Percentiles rank a stretch among this genome's conserved stretches.
Conservation (phyloP, 2,113 vertebrate species). For the Vidua macroura region DNA sequence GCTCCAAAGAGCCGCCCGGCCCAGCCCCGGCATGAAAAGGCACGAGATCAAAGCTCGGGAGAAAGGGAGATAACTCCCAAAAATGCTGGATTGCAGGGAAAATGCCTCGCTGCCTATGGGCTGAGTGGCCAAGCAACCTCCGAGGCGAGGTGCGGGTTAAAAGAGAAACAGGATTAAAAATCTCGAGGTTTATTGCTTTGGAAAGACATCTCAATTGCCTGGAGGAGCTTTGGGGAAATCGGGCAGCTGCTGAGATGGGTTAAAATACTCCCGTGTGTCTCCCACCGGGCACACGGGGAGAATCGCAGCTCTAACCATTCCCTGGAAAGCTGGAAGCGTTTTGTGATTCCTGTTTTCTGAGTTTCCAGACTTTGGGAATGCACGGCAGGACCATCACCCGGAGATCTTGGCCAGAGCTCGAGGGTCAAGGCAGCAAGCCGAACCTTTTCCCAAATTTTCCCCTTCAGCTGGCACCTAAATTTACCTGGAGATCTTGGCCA, state of each 20-base stretch:
- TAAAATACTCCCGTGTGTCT: not conserved
- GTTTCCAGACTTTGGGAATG: not conserved
- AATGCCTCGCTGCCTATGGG: not conserved
- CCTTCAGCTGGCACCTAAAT: not conserved
- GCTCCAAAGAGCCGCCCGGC: not conserved
- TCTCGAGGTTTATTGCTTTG: not conserved
- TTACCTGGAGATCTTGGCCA: no score
- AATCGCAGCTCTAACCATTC: not conserved
- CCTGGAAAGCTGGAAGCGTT: not conserved
- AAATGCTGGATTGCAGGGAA: not conserved
- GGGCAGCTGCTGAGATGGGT: not conserved
- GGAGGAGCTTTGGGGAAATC: not conserved
- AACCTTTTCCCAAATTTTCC: fast-evolving
- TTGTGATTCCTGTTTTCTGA: not conserved
- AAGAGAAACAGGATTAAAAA: not conserved
- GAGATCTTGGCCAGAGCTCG: not conserved
- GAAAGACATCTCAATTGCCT: not conserved
- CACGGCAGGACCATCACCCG: not conserved
- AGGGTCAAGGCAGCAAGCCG: not conserved
- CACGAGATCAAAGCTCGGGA: constrained; percentile 33
- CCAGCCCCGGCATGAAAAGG: not conserved
- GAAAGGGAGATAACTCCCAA: not conserved
- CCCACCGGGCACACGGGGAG: not conserved
- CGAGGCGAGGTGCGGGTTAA: not conserved
- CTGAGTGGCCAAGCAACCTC: not conserved